These are phyloP conservation scores for Troilus luridus DNA, from an alignment of 2,888 invertebrate genomes.

Conservation along the genomic window DNA sequence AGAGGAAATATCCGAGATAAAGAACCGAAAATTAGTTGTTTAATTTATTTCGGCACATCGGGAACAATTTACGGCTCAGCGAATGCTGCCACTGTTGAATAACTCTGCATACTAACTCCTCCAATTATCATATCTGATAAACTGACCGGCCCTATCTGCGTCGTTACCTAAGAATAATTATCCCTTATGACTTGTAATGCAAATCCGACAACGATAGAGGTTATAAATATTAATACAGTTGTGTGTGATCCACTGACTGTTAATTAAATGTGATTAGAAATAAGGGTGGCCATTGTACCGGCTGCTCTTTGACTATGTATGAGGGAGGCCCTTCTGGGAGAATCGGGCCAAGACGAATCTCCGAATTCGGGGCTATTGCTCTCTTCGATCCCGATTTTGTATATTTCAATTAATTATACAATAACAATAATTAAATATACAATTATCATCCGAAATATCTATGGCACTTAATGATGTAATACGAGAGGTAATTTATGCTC, in stretches of 20 bases:
- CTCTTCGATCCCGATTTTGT: not conserved
- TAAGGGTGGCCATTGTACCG: constrained; percentile 29
- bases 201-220: not conserved
- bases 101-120: constrained; percentile 47
- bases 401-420: not conserved
- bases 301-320: constrained; percentile 50
- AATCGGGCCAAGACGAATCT: not conserved
- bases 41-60: constrained; percentile 46
- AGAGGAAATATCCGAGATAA: constrained; percentile 22
- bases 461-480: too few species aligned
- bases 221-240: constrained; percentile 57
- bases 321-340: not conserved
- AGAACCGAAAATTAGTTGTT: constrained; percentile 50
- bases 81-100: constrained; percentile 27
- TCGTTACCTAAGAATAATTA: constrained; percentile 58
- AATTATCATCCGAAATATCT: too few species aligned
- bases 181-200: constrained; percentile 59
- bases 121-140: constrained; percentile 58
- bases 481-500: too few species aligned
- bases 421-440: too few species aligned
- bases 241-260: constrained; percentile 53
- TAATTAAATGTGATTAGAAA: constrained; percentile 56
- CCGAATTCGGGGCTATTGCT: not conserved
- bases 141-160: constrained; percentile 55
- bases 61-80: not conserved